These are phyloP conservation scores for Eleginops maclovinus DNA, from an alignment of 2,113 vertebrate species.

Conservation along the genomic window DNA sequence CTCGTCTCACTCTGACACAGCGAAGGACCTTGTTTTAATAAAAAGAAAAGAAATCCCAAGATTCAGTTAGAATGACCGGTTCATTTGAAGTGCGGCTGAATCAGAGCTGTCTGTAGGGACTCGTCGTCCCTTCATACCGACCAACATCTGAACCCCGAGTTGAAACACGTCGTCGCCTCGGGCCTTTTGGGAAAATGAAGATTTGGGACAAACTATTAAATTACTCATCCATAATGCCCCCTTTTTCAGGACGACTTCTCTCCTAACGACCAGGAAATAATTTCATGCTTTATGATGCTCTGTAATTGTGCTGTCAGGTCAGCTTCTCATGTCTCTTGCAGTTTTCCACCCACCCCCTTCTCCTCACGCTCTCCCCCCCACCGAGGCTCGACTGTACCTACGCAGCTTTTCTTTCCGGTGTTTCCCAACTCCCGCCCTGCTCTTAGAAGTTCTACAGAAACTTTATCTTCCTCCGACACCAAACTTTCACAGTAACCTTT, in stretches of 20 bases:
- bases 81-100: constrained; percentile 22
- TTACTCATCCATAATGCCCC: constrained; percentile 29
- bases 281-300: constrained; percentile 61
- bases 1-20: too few relatives aligned
- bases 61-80: constrained; percentile 14
- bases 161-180: constrained; percentile 6
- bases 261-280: constrained; percentile 38
- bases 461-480: constrained; percentile 34
- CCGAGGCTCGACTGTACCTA: constrained; percentile 22
- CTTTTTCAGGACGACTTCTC: constrained; percentile 32
- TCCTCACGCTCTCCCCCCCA: constrained; percentile 13
- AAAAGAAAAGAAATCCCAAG: constrained; percentile 10
- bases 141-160: constrained; percentile 20
- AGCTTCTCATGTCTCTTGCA: constrained; percentile 27
- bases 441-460: constrained; percentile 36
- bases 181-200: constrained; percentile 20
- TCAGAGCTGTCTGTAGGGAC: constrained; percentile 27
- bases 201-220: constrained; percentile 44
- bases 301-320: constrained; percentile 68
- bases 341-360: constrained; percentile 34
- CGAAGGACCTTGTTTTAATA: background rate
- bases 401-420: background rate
- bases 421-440: background rate
- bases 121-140: constrained; percentile 10
- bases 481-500: constrained; percentile 46